These are phyloP conservation scores for Drosophila jambulina DNA, from an alignment of 1,140 invertebrate genomes.

Conservation along the genomic window DNA sequence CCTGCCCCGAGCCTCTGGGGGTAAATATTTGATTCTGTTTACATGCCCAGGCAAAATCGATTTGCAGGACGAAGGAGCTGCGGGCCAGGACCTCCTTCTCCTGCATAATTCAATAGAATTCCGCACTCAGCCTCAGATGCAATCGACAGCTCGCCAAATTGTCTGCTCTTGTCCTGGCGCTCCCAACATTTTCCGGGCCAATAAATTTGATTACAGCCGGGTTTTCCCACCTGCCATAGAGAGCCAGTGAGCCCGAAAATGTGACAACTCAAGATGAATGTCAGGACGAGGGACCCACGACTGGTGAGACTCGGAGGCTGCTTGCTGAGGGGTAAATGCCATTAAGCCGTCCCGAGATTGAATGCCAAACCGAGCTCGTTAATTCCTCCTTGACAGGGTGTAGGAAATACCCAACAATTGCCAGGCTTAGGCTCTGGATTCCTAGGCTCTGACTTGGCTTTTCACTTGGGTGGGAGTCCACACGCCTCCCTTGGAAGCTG, in stretches of 20 bases:
- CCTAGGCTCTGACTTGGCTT: conserved; percentile 11
- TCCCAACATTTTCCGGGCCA: conserved; percentile 68
- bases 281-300: conserved; percentile 6
- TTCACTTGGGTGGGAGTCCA: not conserved
- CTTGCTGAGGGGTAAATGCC: conserved; percentile 27
- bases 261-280: conserved; percentile 42
- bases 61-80: conserved; percentile 7
- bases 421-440: conserved; percentile 7
- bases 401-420: conserved; percentile 9
- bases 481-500: not conserved
- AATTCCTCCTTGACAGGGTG: conserved; percentile 34
- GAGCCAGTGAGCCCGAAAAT: conserved; percentile 61
- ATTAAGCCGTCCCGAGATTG: conserved; percentile 35
- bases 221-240: conserved; percentile 32
- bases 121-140: conserved; percentile 47
- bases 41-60: conserved; percentile 31
- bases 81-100: conserved; percentile 9
- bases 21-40: conserved; percentile 50
- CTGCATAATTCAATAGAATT: conserved; percentile 74
- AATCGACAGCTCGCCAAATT: conserved; percentile 78
- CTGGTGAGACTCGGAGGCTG: conserved; percentile 2
- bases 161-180: conserved; percentile 16
- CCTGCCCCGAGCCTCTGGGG: not conserved
- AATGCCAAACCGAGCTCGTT: conserved; percentile 33
- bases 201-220: conserved; percentile 68